Percentiles rank a stretch among this genome's conserved stretches.
Evolutionary conservation across 1,140 invertebrate genomes (phyloP).

Genomic region (Dendrolimus kikuchii): DNA sequence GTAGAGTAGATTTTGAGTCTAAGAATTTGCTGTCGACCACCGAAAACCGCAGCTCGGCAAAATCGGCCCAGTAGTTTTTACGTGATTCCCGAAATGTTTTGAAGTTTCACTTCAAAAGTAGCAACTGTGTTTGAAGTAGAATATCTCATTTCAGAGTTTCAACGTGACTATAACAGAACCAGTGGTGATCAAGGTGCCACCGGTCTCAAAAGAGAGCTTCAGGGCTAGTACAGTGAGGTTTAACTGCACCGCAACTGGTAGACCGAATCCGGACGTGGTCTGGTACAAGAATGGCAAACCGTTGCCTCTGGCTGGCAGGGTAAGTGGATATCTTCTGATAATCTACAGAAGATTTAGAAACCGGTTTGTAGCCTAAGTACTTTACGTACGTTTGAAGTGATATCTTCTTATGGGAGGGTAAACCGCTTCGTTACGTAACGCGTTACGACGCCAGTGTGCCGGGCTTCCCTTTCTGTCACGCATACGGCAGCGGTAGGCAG

Average conservation of each 20-base stretch:
- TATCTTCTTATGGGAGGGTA: too few relatives aligned
- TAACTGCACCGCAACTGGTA: constrained; percentile 78
- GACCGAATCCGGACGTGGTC: constrained; percentile 74
- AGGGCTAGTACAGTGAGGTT: constrained; percentile 65
- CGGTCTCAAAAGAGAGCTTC: constrained; percentile 41
- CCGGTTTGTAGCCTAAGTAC: too few relatives aligned
- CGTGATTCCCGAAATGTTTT: too few relatives aligned
- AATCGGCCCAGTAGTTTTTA: too few relatives aligned
- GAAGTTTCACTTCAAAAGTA: neutral
- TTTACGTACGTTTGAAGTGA: too few relatives aligned
- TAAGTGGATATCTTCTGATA: constrained; percentile 18
- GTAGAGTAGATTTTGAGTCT: too few relatives aligned
- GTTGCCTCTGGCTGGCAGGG: constrained; percentile 62
- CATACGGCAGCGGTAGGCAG: too few relatives aligned
- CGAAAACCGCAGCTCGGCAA: too few relatives aligned
- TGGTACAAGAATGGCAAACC: constrained; percentile 80
- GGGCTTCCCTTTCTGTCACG: too few relatives aligned
- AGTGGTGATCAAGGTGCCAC: constrained; percentile 39
- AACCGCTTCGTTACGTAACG: too few relatives aligned
- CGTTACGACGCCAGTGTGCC: too few relatives aligned
- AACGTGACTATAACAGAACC: constrained; percentile 38
- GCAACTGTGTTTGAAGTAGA: constrained; percentile 1
- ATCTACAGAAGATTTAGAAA: neutral
- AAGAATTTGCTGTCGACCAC: too few relatives aligned
- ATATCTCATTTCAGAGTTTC: constrained; percentile 30